These are phyloP conservation scores for Pygmarrhopalites habei DNA, from an alignment of 1,140 invertebrate species.

Conservation along the genomic window DNA sequence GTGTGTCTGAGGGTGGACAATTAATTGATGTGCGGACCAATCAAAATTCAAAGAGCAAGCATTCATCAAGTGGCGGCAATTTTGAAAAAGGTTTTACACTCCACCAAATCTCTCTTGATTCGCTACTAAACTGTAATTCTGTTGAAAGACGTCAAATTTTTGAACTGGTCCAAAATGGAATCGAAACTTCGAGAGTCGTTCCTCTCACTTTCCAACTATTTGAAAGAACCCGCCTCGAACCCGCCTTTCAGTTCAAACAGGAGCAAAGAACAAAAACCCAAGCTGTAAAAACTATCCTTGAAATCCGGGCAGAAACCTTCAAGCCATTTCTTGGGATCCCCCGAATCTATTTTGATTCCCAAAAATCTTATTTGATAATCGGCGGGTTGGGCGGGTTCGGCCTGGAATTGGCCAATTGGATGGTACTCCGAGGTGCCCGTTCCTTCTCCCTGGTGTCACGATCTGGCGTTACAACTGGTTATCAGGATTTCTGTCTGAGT, in stretches of 20 bases:
- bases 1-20: no score
- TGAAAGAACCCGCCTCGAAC: slow-evolving; percentile 81
- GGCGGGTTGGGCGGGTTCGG: slow-evolving; percentile 94
- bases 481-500: slow-evolving; percentile 73
- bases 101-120: no score
- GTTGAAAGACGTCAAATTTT: no score
- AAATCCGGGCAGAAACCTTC: no score
- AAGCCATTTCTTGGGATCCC: slow-evolving; percentile 73
- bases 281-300: no score
- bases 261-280: no score
- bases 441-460: slow-evolving; percentile 79
- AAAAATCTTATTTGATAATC: slow-evolving; percentile 77
- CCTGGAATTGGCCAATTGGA: slow-evolving; percentile 83
- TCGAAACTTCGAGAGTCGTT: slow-evolving; percentile 71
- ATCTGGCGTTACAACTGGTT: slow-evolving; percentile 76
- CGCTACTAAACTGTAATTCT: no score
- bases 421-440: slow-evolving; percentile 75
- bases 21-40: no score
- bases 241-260: slow-evolving; percentile 93
- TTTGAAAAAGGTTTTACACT: no score
- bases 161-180: slow-evolving; percentile 60
- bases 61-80: no score
- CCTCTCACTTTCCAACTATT: slow-evolving; percentile 72
- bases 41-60: no score
- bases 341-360: slow-evolving; percentile 74